Base-by-base conservation (phyloP, 2,797 vertebrate species). In the Amniataba percoides region DNA sequence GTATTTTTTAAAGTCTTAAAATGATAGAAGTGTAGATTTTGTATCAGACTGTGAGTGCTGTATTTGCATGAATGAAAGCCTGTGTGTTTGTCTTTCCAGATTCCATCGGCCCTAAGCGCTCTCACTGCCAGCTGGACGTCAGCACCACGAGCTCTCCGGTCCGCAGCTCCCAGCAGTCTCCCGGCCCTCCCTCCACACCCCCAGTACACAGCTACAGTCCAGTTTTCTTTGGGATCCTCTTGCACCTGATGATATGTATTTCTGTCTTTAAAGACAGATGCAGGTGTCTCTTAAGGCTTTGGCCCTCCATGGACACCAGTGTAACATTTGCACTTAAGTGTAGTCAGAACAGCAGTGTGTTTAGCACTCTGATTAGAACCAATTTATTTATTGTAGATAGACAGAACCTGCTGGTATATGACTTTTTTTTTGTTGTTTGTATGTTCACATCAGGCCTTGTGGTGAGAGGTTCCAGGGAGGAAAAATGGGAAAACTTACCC, bases 61-160 rank as follows among this genome's bases (percentile, higher is more conserved):
- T 21, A 0, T 66, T 61, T 68, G 48, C 8, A 15, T 46, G 21
- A 45, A 40, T 45, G 16, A 27, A n/a, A 46, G 1, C 15, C 2
- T 40, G 16, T 48, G 19, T 58, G 9, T 78, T 21, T 89, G 36
- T 78, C 15, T 79, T 83, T 89, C 36, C 92, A 96, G 95, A 91
- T 96, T 95, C 87, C 95, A 96, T 84, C 95, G 95, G 60, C 95
- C 95, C 15, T 96, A 86, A 93, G 62, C 4, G 2, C 53, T 45
- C 36, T 62, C 39, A 8, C 68, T 42, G 60, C 60, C 74, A 56
- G 34, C 58, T 81, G 69, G 85, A 23, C 6, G 19, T 78, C 83
- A 64, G 82, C 74, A 34, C 63, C 74, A 13, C 27, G 25, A 59
- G 25, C 62, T 78, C 45, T 68, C 27, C 19, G 3, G 46, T 43